Evolutionary conservation across 2,888 invertebrate genomes (phyloP).

Genomic region (Trissolcus japonicus): DNA sequence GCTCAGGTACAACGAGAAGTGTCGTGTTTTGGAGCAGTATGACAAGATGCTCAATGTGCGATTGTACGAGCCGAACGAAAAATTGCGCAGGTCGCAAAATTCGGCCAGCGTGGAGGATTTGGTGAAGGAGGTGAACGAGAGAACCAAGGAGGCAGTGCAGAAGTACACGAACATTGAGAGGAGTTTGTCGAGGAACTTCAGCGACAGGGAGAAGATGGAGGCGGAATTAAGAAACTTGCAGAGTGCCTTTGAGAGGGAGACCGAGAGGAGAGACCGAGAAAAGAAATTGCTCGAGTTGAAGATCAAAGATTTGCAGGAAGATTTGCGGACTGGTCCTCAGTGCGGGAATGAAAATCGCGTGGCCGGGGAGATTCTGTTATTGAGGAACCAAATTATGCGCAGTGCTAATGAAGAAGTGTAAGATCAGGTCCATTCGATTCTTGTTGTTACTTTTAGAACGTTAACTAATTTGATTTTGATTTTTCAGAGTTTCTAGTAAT

Average conservation of each 20-base stretch:
- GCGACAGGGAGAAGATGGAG: conserved; percentile 78
- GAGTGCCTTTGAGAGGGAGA: conserved; percentile 78
- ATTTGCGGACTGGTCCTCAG: conserved; percentile 66
- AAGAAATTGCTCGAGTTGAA: conserved; percentile 76
- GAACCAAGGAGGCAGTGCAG: conserved; percentile 66
- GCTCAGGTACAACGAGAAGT: conserved; percentile 63
- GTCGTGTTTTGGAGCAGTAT: conserved; percentile 63
- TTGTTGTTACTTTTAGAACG: neutral
- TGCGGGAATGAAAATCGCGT: no score
- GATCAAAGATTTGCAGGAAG: conserved; percentile 74
- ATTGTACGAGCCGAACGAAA: conserved; percentile 61
- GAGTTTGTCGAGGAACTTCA: conserved; percentile 64
- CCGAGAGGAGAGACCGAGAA: conserved; percentile 80
- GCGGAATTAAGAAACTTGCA: conserved; percentile 80
- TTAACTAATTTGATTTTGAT: neutral
- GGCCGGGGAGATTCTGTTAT: neutral
- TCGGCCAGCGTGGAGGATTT: conserved; percentile 63
- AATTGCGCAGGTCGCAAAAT: conserved; percentile 63
- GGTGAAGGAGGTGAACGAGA: conserved; percentile 64
- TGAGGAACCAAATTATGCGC: neutral
- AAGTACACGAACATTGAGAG: conserved; percentile 68
- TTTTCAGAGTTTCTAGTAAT: conserved; percentile 9
- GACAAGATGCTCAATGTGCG: conserved; percentile 64
- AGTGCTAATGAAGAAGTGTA: neutral
- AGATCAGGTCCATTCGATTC: neutral